Percentiles rank a stretch among this genome's conserved stretches.
These are phyloP conservation scores for Therioaphis trifolii DNA, from an alignment of 2,888 invertebrate species.

Conservation along the genomic window DNA sequence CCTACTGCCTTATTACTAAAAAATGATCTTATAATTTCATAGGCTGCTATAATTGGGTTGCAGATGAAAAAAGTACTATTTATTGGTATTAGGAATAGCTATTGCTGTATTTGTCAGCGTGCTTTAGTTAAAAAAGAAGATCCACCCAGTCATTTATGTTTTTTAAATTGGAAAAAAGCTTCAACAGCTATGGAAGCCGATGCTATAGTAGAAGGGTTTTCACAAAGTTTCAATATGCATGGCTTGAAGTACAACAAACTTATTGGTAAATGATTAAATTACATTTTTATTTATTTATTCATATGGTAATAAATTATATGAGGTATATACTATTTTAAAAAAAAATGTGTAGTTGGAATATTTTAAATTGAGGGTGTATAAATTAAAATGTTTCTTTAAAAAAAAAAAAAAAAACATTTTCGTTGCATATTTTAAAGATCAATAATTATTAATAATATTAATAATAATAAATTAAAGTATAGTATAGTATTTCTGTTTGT, in stretches of 20 bases:
- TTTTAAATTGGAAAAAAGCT: constrained; percentile 20
- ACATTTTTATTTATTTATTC: too few species aligned
- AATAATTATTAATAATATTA: too few species aligned
- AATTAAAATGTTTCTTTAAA: too few species aligned
- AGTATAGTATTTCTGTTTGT: too few species aligned
- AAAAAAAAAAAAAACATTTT: too few species aligned
- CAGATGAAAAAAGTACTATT: constrained; percentile 3
- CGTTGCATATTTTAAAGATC: too few species aligned
- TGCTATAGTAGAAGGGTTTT: constrained; percentile 24
- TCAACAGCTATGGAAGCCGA: constrained; percentile 33
- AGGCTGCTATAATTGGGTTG: constrained; percentile 18
- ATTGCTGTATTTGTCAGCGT: constrained; percentile 20
- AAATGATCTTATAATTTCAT: not conserved
- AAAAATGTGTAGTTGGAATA: too few species aligned
- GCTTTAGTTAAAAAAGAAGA: not conserved
- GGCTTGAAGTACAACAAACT: not conserved
- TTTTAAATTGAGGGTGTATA: too few species aligned
- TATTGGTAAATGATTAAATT: not conserved
- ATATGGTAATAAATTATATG: too few species aligned
- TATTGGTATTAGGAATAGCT: too few species aligned
- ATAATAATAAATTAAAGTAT: too few species aligned
- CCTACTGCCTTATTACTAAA: not conserved
- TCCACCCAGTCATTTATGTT: constrained; percentile 12
- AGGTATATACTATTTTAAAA: too few species aligned
- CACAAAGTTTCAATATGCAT: constrained; percentile 15